Evolutionary conservation across 2,888 invertebrate genomes (phyloP).

Genomic region (Temnothorax unifasciatus): DNA sequence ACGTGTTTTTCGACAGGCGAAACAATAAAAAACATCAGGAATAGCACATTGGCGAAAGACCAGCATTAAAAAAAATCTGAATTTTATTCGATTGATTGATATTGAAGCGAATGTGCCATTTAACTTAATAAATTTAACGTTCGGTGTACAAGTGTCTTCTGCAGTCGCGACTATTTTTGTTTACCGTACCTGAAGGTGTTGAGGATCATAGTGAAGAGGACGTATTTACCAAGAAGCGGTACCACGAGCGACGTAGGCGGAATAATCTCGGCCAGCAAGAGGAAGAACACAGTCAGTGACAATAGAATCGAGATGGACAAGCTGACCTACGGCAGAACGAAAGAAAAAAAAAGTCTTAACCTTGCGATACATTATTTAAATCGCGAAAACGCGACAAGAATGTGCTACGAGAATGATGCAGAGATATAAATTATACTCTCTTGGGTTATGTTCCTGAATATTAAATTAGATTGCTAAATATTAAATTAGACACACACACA

Average conservation of each 20-base stretch:
- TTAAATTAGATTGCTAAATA: neutral
- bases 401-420: neutral
- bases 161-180: neutral
- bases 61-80: neutral
- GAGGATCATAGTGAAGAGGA: conserved; percentile 98
- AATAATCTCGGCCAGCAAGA: conserved; percentile 95
- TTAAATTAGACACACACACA: too few relatives aligned
- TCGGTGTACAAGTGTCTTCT: neutral
- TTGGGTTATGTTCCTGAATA: neutral
- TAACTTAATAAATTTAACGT: neutral
- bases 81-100: neutral
- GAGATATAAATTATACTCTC: neutral
- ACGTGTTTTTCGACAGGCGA: neutral
- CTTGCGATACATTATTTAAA: neutral
- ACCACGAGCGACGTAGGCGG: conserved; percentile 97
- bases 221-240: conserved; percentile 97
- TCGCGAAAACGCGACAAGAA: neutral
- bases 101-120: neutral
- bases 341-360: neutral
- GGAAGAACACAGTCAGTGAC: conserved; percentile 98
- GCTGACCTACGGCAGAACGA: conserved; percentile 90
- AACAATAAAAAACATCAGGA: neutral
- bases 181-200: conserved; percentile 94
- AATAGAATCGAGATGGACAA: conserved; percentile 98
- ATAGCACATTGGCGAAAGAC: neutral